Base-by-base conservation (phyloP, 2,888 invertebrate genomes). In the Frankliniella intonsa region DNA sequence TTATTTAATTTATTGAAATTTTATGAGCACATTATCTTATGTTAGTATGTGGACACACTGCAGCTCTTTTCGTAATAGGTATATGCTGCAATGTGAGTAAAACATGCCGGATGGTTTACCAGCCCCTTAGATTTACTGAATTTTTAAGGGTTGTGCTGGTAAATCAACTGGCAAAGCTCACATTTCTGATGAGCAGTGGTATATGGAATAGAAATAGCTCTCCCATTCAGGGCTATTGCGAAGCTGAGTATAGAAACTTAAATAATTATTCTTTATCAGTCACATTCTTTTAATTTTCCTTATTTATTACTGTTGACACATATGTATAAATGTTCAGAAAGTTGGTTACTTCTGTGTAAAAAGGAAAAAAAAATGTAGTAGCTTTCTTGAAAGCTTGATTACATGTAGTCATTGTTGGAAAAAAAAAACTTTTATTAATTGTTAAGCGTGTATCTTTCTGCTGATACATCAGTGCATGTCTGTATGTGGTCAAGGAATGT, bases 61-160 rank as follows among this genome's bases (percentile, higher is more conserved):
- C n/a, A n/a, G n/a, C n/a, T n/a, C n/a, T n/a, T n/a, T n/a, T n/a
- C n/a, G n/a, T n/a, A n/a, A n/a, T n/a, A n/a, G n/a, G n/a, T n/a
- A n/a, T n/a, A n/a, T n/a, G n/a, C n/a, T n/a, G n/a, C n/a, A 38
- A 3, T 38, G 11, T 76, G 69, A 25, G 25, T 76, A 8, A 25
- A 76, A 76, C 25, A 12, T 22, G 69, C 10, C 69, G 69, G 11
- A 25, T 76, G 69, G 25, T 76, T 25, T 25, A 76, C 69, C 69
- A 76, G 69, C 69, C 69, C 69, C 62, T 17, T 10, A 25, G 11
- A 38, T 38, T 76, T 25, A 25, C 69, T 76, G 69, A 12, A 25
- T 76, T 76, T n/a, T 22, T 38, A 38, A 76, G 69, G 25, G 69
- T 76, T 76, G 69, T 25, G 69, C 69, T 76, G 69, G 25, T 25